Evolutionary conservation across 2,888 invertebrate genomes (phyloP).

Genomic region (Tethea ocularis): DNA sequence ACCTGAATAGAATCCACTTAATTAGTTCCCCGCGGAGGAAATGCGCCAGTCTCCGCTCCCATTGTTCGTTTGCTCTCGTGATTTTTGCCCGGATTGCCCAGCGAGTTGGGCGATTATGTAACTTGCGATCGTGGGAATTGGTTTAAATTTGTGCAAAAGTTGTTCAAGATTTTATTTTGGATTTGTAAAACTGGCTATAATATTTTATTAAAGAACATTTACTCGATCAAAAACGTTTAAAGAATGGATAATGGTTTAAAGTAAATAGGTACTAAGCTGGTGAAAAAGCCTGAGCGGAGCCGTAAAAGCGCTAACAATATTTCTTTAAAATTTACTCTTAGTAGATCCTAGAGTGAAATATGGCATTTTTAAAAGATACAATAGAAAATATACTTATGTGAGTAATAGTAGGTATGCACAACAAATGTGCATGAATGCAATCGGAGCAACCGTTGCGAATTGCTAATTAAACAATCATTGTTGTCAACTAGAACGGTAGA

Average conservation of each 20-base stretch:
- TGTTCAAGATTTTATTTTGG: neutral
- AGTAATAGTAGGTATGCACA: no score
- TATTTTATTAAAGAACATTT: no score
- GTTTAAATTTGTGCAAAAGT: conserved; percentile 5
- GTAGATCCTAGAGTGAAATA: no score
- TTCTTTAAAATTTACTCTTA: no score
- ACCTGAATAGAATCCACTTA: conserved; percentile 59
- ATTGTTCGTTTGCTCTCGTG: conserved; percentile 57
- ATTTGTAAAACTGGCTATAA: neutral
- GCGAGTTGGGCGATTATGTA: conserved; percentile 18
- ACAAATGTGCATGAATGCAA: neutral
- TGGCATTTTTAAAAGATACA: no score
- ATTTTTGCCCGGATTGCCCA: conserved; percentile 43
- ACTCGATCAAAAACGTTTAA: no score
- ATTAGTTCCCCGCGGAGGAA: conserved; percentile 58
- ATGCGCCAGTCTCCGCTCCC: conserved; percentile 48
- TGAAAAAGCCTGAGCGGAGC: no score
- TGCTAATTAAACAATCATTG: neutral
- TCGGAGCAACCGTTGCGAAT: neutral
- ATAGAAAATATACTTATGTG: no score
- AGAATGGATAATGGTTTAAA: no score
- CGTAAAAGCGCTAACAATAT: no score
- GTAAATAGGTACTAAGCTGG: no score
- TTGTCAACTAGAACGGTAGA: conserved; percentile 41
- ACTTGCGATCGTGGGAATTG: conserved; percentile 16